These are phyloP conservation scores for Triops longicaudatus DNA, from an alignment of 1,140 invertebrate species.

Conservation along the genomic window DNA sequence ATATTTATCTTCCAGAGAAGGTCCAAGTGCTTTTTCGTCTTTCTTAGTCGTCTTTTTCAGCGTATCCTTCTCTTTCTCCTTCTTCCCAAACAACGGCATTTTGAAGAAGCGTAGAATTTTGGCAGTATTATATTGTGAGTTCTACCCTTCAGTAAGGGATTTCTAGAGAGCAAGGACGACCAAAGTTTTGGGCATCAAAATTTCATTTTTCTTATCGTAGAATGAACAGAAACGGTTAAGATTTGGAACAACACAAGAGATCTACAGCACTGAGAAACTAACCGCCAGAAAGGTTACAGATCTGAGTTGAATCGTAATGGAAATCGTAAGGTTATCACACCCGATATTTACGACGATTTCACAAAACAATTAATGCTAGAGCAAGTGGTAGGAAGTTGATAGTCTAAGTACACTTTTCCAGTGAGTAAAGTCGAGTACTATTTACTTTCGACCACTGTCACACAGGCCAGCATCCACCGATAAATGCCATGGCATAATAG, in stretches of 20 bases:
- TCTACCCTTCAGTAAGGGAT: not conserved
- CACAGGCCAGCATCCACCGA: not conserved
- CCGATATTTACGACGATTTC: not conserved
- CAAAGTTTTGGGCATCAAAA: not conserved
- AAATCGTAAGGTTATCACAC: not conserved
- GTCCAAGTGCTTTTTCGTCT: conserved; percentile 46
- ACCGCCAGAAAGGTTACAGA: not conserved
- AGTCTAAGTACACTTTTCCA: not conserved
- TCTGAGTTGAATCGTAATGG: not conserved
- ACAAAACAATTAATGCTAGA: not conserved
- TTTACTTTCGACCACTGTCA: not conserved
- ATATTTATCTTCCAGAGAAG: conserved; percentile 81
- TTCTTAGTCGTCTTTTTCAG: conserved; percentile 73
- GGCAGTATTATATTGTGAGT: not conserved
- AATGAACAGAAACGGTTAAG: not conserved
- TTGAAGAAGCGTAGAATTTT: conserved; percentile 2
- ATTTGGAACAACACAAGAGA: too few relatives aligned
- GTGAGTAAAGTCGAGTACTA: not conserved
- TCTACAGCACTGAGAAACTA: not conserved
- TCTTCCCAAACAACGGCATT: conserved; percentile 82
- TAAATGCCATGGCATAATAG: not conserved
- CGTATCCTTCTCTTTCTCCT: conserved; percentile 53
- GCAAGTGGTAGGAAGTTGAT: not conserved
- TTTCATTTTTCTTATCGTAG: not conserved
- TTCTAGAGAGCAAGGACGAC: not conserved